A percentile compares a stretch with the other conserved stretches of the same genome.
phyloP scores from a whole-genome alignment of 2,113 vertebrate species.

The Syngnathus scovelli region DNA sequence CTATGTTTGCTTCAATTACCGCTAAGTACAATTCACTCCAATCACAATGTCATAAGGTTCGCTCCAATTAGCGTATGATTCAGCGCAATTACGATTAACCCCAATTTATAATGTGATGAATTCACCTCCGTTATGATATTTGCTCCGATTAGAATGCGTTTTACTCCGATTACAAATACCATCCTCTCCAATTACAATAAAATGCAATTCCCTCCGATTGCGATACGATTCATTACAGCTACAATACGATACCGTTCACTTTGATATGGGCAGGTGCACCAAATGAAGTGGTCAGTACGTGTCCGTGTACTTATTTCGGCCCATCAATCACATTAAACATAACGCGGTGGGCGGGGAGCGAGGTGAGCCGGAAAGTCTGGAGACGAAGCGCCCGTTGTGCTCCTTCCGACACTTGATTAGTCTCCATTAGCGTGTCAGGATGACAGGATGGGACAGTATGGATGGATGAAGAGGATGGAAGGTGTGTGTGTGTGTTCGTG shows the following conservation, averaged over 20 bases:
- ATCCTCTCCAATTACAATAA: neutral
- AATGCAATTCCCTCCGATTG: neutral
- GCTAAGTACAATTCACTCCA: neutral
- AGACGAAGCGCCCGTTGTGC: constrained; percentile 46
- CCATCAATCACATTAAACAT: neutral
- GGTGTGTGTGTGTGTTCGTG: neutral
- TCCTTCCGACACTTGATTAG: constrained; percentile 61
- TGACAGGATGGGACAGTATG: constrained; percentile 27
- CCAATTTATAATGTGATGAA: neutral
- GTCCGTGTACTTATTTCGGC: neutral
- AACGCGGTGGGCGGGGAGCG: neutral
- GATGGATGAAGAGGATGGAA: constrained; percentile 40
- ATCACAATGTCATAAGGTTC: neutral
- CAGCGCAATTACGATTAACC: too few species aligned
- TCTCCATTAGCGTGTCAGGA: constrained; percentile 63
- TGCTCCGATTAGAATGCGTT: neutral
- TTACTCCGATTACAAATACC: too few species aligned
- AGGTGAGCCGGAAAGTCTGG: constrained; percentile 35
- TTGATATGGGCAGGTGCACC: neutral
- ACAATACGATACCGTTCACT: neutral
- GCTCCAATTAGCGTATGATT: neutral
- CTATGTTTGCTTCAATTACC: too few species aligned
- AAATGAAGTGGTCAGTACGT: neutral
- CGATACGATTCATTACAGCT: neutral
- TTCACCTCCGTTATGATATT: neutral